A percentile compares a stretch with the other conserved stretches of the same genome.
phyloP scores from a whole-genome alignment of 2,113 vertebrate genomes.

The Salvelinus sp. region DNA sequence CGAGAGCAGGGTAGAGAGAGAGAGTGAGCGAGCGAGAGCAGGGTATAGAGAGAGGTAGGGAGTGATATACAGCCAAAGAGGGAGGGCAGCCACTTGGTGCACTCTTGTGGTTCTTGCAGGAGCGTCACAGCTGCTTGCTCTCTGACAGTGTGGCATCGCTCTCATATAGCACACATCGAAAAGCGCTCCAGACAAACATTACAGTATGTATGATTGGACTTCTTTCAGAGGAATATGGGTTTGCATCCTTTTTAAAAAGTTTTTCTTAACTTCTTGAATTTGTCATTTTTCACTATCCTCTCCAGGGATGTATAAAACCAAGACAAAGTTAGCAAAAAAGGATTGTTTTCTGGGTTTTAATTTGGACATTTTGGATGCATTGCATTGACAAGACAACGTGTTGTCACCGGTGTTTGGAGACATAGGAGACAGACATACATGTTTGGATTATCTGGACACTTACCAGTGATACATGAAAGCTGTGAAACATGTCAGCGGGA shows the following conservation, averaged over 20 bases:
- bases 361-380: slow-evolving; percentile 41
- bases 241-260: slow-evolving; percentile 9
- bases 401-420: slow-evolving; percentile 27
- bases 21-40: slow-evolving; percentile 27
- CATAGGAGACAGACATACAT: slow-evolving; percentile 4
- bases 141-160: slow-evolving; percentile 50
- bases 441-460: slow-evolving; percentile 35
- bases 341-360: not conserved
- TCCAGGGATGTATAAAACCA: not conserved
- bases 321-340: not conserved
- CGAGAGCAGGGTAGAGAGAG: too few relatives aligned
- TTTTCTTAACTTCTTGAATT: slow-evolving; percentile 19
- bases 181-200: slow-evolving; percentile 16
- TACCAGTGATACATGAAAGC: slow-evolving; percentile 3
- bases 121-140: slow-evolving; percentile 63
- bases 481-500: not conserved
- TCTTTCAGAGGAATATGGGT: slow-evolving; percentile 34
- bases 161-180: slow-evolving; percentile 22
- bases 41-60: slow-evolving; percentile 29
- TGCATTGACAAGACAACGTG: slow-evolving; percentile 39
- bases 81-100: slow-evolving; percentile 60
- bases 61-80: slow-evolving; percentile 23
- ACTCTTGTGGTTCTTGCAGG: slow-evolving; percentile 64
- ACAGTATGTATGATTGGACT: slow-evolving; percentile 25
- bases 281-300: not conserved